Evolutionary conservation across 2,888 invertebrate species (phyloP), one percentile per base, ranked within the genome.

Genomic region (Macropis europaea): DNA sequence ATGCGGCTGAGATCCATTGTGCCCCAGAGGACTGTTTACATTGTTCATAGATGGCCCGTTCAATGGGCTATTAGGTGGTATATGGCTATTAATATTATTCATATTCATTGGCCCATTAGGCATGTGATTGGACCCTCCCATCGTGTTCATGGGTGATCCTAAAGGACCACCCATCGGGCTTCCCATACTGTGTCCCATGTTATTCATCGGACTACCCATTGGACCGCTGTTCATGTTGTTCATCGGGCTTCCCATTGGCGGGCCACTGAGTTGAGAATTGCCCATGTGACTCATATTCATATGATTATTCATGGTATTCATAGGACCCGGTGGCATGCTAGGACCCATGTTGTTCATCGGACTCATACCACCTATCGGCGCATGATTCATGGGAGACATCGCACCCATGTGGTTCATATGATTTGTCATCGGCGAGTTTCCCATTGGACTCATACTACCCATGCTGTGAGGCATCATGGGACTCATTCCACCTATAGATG

Each of bases 341-440:
- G 94, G 94, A 86, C 94, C 94, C 93, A 93, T 94, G 84, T 93
- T 94, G 24, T 94, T 93, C 93, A 94, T 94, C 5, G 94, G 93
- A 81, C 93, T 93, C 86, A 93, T 93, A 42, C 93, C 93, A 66
- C 92, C 92, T 88, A 93, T 92, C 40, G 93, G 92, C 59, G 92
- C 93, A 91, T 93, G 93, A 86, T 93, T 93, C 91, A 92, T 90
- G 30, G 91, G 91, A 63, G 92, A 91, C 91, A 92, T 91, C 30
- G 91, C 91, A 40, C 91, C 94, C 92, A 93, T 93, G 34, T 92
- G 93, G 77, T 92, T 93, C 92, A 93, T 93, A 73, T 93, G 93
- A 60, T 88, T 89, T 13, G 87, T 84, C 86, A 90, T 89, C 2
- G 88, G 84, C 0, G 90, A 85, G 70, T 85, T 89, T 24, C 90